A percentile compares a stretch with the other conserved stretches of the same genome.
Conservation (phyloP, 2,113 vertebrate genomes). For the Hippoglossus stenolepis region DNA sequence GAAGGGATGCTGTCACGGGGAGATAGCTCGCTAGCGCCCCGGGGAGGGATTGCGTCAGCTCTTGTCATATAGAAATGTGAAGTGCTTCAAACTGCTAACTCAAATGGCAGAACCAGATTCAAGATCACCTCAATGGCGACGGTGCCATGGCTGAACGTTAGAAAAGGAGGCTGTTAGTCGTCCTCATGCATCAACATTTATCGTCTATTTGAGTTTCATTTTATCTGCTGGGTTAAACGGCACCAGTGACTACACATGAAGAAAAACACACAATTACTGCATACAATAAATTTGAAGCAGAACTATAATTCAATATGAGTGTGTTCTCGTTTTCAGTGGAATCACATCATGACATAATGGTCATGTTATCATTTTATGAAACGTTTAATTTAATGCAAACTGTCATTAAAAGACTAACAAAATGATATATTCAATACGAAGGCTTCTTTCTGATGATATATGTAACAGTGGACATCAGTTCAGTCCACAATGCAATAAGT, state of each 20-base stretch:
- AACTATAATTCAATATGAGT: background rate
- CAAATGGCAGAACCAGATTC: constrained; percentile 70
- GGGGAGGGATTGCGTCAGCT: constrained; percentile 76
- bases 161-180: constrained; percentile 57
- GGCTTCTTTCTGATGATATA: background rate
- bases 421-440: background rate
- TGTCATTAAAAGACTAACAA: background rate
- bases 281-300: background rate
- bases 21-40: constrained; percentile 75
- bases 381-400: background rate
- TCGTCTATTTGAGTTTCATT: constrained; percentile 31
- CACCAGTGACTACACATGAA: background rate
- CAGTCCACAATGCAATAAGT: background rate
- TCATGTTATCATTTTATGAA: constrained; percentile 4
- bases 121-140: constrained; percentile 40
- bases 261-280: background rate
- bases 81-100: constrained; percentile 74
- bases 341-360: background rate
- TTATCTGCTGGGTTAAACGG: constrained; percentile 22
- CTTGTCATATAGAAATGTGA: constrained; percentile 73
- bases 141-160: constrained; percentile 43
- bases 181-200: constrained; percentile 52
- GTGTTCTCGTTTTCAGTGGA: background rate
- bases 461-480: background rate
- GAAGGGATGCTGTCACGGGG: constrained; percentile 71